Evolutionary conservation across 2,797 vertebrate genomes (phyloP), one percentile per base, ranked within the genome.

Genomic region (Lagocephalus sceleratus): DNA sequence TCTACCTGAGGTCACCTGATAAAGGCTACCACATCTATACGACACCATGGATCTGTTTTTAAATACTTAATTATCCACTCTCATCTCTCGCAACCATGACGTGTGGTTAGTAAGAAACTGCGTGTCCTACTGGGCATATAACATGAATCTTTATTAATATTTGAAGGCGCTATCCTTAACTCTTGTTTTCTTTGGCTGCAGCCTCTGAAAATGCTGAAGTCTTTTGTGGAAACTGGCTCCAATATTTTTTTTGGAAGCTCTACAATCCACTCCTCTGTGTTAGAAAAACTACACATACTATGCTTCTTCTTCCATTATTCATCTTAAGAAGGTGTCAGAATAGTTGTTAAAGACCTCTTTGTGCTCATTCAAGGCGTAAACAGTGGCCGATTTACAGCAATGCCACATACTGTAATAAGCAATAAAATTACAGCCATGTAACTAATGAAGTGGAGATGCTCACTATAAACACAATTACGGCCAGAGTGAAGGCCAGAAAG

Each of bases 341-440:
- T 17, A 61, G 73, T 75, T 66, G 19, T 64, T 56, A 51, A 59
- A 59, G 22, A 60, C 53, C 55, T 57, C 43, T 68, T 56, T 58
- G 43, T 25, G 59, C 63, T 54, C 23, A 47, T 57, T 51, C 51
- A 15, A 60, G 47, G 67, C 35, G 60, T 65, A 67, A 80, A 71
- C 52, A 76, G 61, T 21, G 42, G 26, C 10, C 51, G 55, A 63
- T 73, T 66, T 51, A 59, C 46, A 59, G 63, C 57, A 68, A 70
- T 39, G 26, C 58, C 48, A 56, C 55, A 68, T 59, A n/a, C n/a
- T n/a, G n/a, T n/a, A 54, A 77, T 49, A 63, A 35, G 60, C 20
- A 56, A 2, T 61, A 57, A 74, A 63, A 76, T 73, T 39, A 57
- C 41, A 29, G 51, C 64, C 51, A 73, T 66, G 47, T 49, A 49